These are phyloP conservation scores for Corythaeola cristata DNA, from an alignment of 2,113 vertebrate genomes.

Conservation along the genomic window DNA sequence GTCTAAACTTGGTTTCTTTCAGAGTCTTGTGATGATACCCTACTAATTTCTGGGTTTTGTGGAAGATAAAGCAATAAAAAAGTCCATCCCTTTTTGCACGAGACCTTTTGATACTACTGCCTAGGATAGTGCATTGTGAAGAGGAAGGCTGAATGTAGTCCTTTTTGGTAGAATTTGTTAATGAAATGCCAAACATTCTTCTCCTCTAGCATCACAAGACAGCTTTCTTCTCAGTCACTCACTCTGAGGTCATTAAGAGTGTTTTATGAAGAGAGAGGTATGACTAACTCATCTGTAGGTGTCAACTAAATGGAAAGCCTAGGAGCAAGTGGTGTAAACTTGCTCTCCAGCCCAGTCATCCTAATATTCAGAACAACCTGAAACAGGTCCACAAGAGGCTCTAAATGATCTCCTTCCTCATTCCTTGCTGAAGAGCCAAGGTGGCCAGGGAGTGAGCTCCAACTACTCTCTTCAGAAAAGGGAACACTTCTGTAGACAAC, in stretches of 20 bases:
- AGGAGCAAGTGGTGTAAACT: not conserved
- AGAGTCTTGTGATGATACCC: not conserved
- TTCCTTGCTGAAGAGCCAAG: not conserved
- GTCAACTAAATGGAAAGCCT: not conserved
- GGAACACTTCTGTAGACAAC: not conserved
- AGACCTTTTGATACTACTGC: not conserved
- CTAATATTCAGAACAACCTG: not conserved
- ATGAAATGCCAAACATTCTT: not conserved
- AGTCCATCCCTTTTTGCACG: not conserved
- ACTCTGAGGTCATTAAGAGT: not conserved
- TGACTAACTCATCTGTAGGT: not conserved
- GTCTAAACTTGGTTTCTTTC: not conserved
- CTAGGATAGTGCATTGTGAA: not conserved
- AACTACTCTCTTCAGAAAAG: not conserved
- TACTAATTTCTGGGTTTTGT: not conserved
- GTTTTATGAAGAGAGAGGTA: not conserved
- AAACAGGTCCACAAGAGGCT: not conserved
- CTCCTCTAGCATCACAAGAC: not conserved
- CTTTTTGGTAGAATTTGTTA: not conserved
- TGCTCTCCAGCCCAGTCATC: not conserved
- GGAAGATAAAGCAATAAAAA: not conserved
- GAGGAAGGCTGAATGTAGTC: not conserved
- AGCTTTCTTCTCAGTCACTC: not conserved
- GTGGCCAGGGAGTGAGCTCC: not conserved
- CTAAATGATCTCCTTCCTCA: not conserved